Conservation (phyloP, 2,113 vertebrate genomes). For the Oncorhynchus keta region DNA sequence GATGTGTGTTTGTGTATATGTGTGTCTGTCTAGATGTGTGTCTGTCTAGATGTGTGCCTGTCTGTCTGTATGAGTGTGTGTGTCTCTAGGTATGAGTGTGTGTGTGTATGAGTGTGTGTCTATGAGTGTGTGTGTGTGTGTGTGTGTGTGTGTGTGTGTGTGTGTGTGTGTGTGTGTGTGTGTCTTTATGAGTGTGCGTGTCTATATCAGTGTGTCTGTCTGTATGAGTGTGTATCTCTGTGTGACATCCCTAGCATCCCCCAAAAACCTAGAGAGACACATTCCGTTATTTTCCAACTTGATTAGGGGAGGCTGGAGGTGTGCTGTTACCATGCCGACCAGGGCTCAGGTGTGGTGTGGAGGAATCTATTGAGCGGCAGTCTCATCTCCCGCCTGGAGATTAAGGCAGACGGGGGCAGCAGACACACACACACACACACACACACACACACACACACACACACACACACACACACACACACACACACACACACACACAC, state of each 20-base stretch:
- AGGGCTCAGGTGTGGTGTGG: constrained; percentile 33
- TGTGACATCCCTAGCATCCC: neutral
- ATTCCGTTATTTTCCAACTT: constrained; percentile 31
- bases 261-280: constrained; percentile 26
- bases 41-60: neutral
- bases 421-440: neutral
- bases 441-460: neutral
- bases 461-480: neutral
- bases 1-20: too few species aligned
- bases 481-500: constrained; percentile 12
- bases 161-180: constrained; percentile 1
- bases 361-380: constrained; percentile 7
- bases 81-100: neutral
- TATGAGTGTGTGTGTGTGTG: too few species aligned
- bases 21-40: too few species aligned
- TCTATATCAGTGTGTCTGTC: neutral
- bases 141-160: too few species aligned
- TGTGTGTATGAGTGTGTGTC: neutral
- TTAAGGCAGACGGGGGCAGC: neutral
- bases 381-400: constrained; percentile 4
- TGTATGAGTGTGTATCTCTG: constrained; percentile 7
- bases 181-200: neutral
- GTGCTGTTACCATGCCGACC: constrained; percentile 50
- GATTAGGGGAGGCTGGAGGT: constrained; percentile 47
- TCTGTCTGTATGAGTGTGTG: neutral